Conservation (phyloP, 2,797 vertebrate species). For the Pangasius krempfi region DNA sequence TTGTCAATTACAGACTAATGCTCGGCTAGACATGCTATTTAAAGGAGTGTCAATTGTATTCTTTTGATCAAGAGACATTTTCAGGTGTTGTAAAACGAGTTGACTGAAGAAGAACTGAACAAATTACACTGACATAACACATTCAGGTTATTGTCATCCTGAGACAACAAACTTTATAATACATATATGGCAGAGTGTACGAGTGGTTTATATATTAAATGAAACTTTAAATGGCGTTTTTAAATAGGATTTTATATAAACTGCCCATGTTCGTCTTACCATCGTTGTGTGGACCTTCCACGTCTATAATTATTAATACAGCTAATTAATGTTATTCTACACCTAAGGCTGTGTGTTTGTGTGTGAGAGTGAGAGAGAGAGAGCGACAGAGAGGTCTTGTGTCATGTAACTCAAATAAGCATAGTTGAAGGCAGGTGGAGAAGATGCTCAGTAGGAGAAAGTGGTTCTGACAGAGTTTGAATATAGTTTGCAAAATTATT, state of each 20-base stretch:
- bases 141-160: neutral
- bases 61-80: conserved; percentile 9
- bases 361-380: neutral
- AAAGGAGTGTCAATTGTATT: conserved; percentile 5
- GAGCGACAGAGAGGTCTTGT: neutral
- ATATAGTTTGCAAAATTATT: neutral
- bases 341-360: neutral
- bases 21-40: conserved; percentile 15
- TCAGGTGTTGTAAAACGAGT: conserved; percentile 18
- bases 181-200: neutral
- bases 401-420: no score
- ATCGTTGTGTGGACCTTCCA: neutral
- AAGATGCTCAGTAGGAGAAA: no score
- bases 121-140: neutral
- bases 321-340: neutral
- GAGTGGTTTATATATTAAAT: neutral
- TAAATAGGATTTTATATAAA: neutral
- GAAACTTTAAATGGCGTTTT: neutral
- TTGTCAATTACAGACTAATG: conserved; percentile 2
- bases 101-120: neutral
- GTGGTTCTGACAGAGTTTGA: no score
- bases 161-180: neutral
- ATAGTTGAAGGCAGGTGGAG: no score
- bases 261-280: neutral
- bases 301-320: neutral